Conservation (phyloP, 2,797 vertebrate genomes). For the Psittacula derbiana region DNA sequence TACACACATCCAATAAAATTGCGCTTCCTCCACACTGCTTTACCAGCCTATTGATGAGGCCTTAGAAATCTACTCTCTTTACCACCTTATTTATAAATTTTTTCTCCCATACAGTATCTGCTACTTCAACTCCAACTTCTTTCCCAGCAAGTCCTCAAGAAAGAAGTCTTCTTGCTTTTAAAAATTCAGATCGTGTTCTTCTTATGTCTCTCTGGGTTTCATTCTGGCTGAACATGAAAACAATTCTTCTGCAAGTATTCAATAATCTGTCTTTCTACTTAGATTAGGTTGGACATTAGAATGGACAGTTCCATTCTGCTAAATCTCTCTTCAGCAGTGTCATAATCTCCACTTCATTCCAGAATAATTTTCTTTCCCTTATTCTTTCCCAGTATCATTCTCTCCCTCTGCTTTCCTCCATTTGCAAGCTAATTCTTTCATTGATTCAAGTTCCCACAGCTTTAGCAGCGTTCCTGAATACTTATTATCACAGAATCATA, state of each 20-base stretch:
- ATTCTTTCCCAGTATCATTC: background rate
- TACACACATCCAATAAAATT: background rate
- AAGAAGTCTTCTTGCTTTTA: background rate
- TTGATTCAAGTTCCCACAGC: background rate
- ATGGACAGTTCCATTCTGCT: slow-evolving; percentile 1
- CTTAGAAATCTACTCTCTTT: background rate
- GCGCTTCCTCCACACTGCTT: background rate
- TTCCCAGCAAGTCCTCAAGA: background rate
- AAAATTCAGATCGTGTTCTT: background rate
- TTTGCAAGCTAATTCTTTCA: background rate
- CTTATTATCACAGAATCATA: background rate
- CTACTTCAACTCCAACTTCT: background rate
- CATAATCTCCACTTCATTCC: background rate
- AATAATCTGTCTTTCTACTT: slow-evolving; percentile 22
- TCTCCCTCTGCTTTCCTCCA: background rate
- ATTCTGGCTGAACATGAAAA: background rate
- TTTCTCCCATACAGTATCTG: background rate
- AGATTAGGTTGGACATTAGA: background rate
- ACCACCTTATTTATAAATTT: background rate
- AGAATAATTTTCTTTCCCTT: background rate
- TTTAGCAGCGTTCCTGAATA: background rate
- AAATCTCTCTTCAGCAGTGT: background rate
- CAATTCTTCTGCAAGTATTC: slow-evolving; percentile 25
- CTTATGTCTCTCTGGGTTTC: background rate
- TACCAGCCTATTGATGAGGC: background rate